Percentiles rank a stretch among this genome's conserved stretches.
These are phyloP conservation scores for Nectonema munidae DNA, from an alignment of 2,888 invertebrate species.

Conservation along the genomic window DNA sequence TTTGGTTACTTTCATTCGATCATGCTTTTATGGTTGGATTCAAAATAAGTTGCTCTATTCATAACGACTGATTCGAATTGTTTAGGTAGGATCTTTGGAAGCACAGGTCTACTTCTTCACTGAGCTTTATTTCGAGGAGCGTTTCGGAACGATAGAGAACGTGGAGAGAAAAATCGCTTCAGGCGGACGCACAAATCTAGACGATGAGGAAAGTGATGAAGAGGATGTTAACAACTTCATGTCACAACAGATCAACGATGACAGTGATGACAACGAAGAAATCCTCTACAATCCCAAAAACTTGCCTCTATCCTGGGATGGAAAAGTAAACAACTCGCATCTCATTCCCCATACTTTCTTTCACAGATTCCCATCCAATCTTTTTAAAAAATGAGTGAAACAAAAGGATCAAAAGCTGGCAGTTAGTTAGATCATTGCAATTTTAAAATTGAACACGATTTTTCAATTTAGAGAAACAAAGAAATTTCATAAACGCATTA, in stretches of 20 bases:
- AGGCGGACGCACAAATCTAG: conserved; percentile 63
- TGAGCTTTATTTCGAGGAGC: conserved; percentile 33
- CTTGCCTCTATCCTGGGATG: conserved; percentile 90
- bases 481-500: too few species aligned
- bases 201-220: conserved; percentile 42
- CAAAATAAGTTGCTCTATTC: too few species aligned
- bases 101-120: too few species aligned
- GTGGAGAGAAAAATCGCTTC: conserved; percentile 89
- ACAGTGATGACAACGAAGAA: conserved; percentile 38
- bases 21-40: too few species aligned
- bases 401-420: conserved; percentile 2
- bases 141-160: conserved; percentile 72
- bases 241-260: too few species aligned
- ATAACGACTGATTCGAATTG: too few species aligned
- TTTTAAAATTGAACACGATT: too few species aligned
- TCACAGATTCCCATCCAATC: not conserved
- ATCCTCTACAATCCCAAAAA: conserved; percentile 98
- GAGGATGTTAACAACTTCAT: conserved; percentile 36
- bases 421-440: too few species aligned
- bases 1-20: not conserved
- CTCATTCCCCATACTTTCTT: not conserved
- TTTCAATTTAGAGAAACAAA: too few species aligned
- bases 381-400: not conserved
- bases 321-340: conserved; percentile 33
- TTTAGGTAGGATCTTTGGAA: too few species aligned